A percentile compares a stretch with the other conserved stretches of the same genome.
Conservation (phyloP, 2,888 invertebrate genomes). For the Incurvaria masculella region DNA sequence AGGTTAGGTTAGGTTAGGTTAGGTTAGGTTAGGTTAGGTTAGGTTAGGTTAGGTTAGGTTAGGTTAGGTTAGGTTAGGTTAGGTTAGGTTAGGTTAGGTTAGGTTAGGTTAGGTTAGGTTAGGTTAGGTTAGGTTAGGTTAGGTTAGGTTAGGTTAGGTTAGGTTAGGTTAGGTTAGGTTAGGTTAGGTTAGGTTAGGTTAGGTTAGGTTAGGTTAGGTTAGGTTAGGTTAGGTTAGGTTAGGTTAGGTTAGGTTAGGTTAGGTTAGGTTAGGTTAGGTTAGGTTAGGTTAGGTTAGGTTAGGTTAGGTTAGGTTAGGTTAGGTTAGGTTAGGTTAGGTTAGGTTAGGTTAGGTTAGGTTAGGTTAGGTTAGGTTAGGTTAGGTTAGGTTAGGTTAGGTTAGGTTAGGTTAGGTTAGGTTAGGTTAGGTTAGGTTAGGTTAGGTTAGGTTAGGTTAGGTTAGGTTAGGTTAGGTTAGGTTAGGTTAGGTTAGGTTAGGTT, state of each 20-base stretch:
- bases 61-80: slow-evolving; percentile 13
- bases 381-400: slow-evolving; percentile 6
- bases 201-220: slow-evolving; percentile 5
- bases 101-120: slow-evolving; percentile 12
- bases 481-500: slow-evolving; percentile 7
- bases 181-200: no score
- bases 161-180: slow-evolving; percentile 6
- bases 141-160: slow-evolving; percentile 10
- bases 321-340: slow-evolving; percentile 8
- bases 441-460: background rate
- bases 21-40: slow-evolving; percentile 13
- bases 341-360: slow-evolving; percentile 6
- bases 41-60: slow-evolving; percentile 13
- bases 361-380: slow-evolving; percentile 6
- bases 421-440: slow-evolving; percentile 5
- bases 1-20: slow-evolving; percentile 10
- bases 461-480: slow-evolving; percentile 1
- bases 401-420: slow-evolving; percentile 6
- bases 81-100: slow-evolving; percentile 6
- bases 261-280: slow-evolving; percentile 2
- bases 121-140: no score
- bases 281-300: slow-evolving; percentile 8
- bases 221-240: slow-evolving; percentile 5
- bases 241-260: slow-evolving; percentile 5
- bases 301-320: no score